Base-by-base conservation (phyloP, 2,888 invertebrate genomes). In the Archaeoteleia sp. region DNA sequence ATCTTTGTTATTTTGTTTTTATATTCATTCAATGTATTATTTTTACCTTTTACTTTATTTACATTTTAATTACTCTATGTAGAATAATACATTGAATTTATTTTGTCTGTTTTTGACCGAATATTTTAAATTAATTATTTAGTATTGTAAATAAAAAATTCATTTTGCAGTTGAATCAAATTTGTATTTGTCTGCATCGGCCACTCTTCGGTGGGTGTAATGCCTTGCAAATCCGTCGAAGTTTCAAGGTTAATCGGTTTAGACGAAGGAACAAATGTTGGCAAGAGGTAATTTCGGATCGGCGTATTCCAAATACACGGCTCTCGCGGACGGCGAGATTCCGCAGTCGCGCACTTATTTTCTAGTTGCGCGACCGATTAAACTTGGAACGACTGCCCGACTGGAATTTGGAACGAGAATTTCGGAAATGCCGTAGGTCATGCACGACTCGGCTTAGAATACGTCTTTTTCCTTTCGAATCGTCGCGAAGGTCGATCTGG, bases 181-280 rank as follows among this genome's bases (percentile, higher is more conserved):
- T 43, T 49, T 17, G 35, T 55, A 49, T 14, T 42, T 37, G n/a
- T n/a, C n/a, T n/a, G n/a, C n/a, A n/a, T n/a, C n/a, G n/a, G n/a
- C n/a, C n/a, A n/a, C n/a, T n/a, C n/a, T n/a, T n/a, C n/a, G n/a
- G n/a, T n/a, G n/a, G n/a, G n/a, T n/a, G n/a, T 51, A 15, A 48
- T 37, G 12, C 29, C 25, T 30, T 53, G 55, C 54, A 60, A 60
- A 60, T 60, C 66, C 54, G 39, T 54, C 54, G 48, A 25, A 53
- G 53, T 55, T 67, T 60, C 63, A 68, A 68, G 68, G 68, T 68
- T 68, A 68, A 68, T 68, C 68, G 60, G 62, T 60, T 68, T 68
- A 63, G 51, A 51, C 63, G 48, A 49, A 55, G 30, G 30, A 58
- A 60, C 62, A 63, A 62, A 62, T 54, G 58, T 62, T 27, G 62